A percentile compares a stretch with the other conserved stretches of the same genome.
Conservation (phyloP, 2,888 invertebrate genomes). For the Machimus atricapillus region DNA sequence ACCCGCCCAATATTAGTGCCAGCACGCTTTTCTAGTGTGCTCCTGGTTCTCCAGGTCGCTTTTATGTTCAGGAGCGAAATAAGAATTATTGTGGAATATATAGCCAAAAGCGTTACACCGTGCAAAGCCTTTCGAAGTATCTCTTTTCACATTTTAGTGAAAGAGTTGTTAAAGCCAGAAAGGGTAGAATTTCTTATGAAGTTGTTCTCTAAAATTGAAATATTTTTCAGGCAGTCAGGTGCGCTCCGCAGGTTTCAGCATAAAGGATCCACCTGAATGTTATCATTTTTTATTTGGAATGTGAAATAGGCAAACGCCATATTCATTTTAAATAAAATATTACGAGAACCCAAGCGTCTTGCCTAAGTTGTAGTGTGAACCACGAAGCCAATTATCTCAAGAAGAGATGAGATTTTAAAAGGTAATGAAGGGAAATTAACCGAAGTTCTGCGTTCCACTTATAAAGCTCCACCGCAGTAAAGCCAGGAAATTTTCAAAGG, state of each 20-base stretch:
- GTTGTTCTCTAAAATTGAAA: conserved; percentile 7
- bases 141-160: not conserved
- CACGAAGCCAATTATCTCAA: not conserved
- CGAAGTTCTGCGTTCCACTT: not conserved
- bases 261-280: not conserved
- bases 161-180: not conserved
- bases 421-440: not conserved
- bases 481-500: not conserved
- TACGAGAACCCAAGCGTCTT: not conserved
- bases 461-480: not conserved
- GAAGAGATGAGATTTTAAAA: not conserved
- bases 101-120: not conserved
- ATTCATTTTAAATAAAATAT: not conserved
- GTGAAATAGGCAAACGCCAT: not conserved
- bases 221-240: not conserved
- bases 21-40: not conserved
- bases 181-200: not conserved
- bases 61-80: not conserved
- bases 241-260: not conserved
- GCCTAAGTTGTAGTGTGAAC: not conserved
- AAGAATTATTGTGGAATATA: not conserved
- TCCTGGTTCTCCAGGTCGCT: not conserved
- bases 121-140: not conserved
- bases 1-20: not conserved
- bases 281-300: not conserved